phyloP scores from a whole-genome alignment of 2,797 vertebrate genomes.

The Thamnophis elegans region DNA sequence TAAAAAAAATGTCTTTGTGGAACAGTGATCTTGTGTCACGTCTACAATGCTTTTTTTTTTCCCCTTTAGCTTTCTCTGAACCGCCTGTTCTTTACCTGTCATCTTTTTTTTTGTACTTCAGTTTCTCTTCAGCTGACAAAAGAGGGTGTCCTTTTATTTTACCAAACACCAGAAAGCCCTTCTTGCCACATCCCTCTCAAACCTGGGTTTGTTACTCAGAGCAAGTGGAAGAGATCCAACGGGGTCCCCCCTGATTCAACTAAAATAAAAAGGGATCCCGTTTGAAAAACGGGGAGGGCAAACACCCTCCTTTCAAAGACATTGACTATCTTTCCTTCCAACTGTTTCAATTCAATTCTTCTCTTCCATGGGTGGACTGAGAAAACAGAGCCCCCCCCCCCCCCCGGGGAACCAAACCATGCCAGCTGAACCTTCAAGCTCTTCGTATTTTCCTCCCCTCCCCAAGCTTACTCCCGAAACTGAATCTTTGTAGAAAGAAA shows the following conservation, averaged over 20 bases:
- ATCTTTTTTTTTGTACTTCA: not conserved
- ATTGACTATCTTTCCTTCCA: not conserved
- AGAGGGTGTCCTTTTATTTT: not conserved
- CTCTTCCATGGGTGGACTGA: not conserved
- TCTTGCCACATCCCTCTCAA: not conserved
- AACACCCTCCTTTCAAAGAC: not conserved
- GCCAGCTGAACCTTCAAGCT: not conserved
- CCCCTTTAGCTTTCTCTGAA: not conserved
- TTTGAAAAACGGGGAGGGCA: not conserved
- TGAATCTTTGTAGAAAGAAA: not conserved
- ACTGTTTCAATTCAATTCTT: not conserved
- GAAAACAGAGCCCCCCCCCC: not conserved
- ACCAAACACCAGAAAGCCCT: not conserved
- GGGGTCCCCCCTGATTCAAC: not conserved
- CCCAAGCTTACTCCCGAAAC: not conserved
- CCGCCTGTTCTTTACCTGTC: not conserved
- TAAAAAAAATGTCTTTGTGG: not conserved
- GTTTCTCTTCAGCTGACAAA: not conserved
- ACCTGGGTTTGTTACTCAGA: not conserved
- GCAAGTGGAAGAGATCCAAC: not conserved
- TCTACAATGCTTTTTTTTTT: not conserved
- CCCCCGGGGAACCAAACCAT: accelerated
- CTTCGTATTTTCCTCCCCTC: not conserved
- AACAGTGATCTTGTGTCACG: not conserved
- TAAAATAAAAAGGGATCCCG: not conserved